These are phyloP conservation scores for Catocala fraxini DNA, from an alignment of 2,888 invertebrate species.

Conservation along the genomic window DNA sequence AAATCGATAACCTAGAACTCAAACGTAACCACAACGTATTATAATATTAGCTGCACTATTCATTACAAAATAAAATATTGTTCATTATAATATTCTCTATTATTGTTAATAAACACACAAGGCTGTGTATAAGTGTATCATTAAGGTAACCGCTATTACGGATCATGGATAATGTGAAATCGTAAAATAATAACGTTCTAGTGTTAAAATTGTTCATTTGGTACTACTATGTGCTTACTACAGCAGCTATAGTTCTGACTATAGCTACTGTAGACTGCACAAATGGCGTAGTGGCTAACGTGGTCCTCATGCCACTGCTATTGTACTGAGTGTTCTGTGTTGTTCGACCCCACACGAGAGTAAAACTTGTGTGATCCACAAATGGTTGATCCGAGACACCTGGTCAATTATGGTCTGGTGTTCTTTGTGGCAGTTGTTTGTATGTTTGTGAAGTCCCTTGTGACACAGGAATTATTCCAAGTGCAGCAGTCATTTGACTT, in stretches of 20 bases:
- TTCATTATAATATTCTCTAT: constrained; percentile 43
- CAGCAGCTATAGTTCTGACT: neutral
- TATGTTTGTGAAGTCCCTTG: no score
- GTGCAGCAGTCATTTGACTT: no score
- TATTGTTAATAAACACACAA: constrained; percentile 50
- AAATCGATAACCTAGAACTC: constrained; percentile 4
- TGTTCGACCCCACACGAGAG: no score
- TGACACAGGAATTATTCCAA: no score
- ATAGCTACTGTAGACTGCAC: neutral
- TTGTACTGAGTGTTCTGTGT: no score
- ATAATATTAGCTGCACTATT: constrained; percentile 17
- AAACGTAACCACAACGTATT: constrained; percentile 7
- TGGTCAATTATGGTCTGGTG: no score
- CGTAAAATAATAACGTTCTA: constrained; percentile 46
- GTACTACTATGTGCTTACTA: constrained; percentile 6
- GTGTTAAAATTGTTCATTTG: constrained; percentile 43
- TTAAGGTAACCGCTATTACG: constrained; percentile 35
- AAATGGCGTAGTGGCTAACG: no score
- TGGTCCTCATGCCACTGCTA: no score
- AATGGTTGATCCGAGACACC: no score
- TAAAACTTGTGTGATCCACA: no score
- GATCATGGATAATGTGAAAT: constrained; percentile 48
- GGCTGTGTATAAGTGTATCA: constrained; percentile 44
- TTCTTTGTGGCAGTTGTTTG: no score
- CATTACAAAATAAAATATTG: constrained; percentile 40